Evolutionary conservation across 2,797 vertebrate species (phyloP).

Genomic region (Capromys pilorides): DNA sequence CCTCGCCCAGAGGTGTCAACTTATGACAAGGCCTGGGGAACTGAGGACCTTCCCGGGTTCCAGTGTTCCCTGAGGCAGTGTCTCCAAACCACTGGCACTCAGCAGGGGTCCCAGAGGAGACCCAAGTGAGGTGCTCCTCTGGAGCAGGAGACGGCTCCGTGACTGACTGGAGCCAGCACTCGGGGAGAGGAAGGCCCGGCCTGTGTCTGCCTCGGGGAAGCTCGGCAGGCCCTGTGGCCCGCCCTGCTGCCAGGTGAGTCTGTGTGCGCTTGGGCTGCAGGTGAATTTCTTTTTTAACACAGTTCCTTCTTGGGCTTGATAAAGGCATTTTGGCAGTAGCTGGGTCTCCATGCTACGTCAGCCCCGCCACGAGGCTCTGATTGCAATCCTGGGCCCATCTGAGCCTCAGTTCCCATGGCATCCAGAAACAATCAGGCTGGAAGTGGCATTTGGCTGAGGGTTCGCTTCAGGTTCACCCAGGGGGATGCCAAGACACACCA

Average conservation of each 20-base stretch:
- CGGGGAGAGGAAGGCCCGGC: background rate
- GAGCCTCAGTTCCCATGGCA: background rate
- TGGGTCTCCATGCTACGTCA: background rate
- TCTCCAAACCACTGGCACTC: conserved; percentile 54
- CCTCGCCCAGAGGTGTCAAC: background rate
- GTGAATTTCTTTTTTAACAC: background rate
- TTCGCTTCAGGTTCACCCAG: background rate
- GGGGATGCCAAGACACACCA: background rate
- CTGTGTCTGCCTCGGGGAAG: background rate
- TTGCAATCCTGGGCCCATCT: background rate
- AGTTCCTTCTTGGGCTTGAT: background rate
- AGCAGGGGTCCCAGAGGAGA: background rate
- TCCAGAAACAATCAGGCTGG: background rate
- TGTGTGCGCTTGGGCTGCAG: rapidly evolving
- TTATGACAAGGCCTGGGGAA: background rate
- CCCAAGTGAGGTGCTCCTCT: conserved; percentile 60
- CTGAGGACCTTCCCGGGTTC: background rate
- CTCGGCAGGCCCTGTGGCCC: background rate
- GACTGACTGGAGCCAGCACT: background rate
- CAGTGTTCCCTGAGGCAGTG: background rate
- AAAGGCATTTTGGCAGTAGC: background rate
- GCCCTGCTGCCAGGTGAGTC: background rate
- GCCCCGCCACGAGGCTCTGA: rapidly evolving
- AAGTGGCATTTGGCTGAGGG: background rate
- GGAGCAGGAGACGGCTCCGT: conserved; percentile 60